phyloP scores from a whole-genome alignment of 2,113 vertebrate genomes.

The Typhlomys cinereus region DNA sequence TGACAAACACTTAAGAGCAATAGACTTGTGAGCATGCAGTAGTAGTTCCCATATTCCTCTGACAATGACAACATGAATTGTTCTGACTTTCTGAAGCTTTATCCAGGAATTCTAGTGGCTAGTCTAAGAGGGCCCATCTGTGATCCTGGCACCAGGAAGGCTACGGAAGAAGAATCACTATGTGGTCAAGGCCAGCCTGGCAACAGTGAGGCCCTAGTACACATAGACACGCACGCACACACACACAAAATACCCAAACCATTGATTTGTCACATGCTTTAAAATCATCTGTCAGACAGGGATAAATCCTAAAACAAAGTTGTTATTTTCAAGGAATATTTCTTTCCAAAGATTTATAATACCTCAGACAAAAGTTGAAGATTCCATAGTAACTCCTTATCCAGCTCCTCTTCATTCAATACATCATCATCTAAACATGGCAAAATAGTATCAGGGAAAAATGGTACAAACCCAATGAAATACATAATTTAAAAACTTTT shows the following conservation, averaged over 20 bases:
- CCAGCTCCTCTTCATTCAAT: constrained; percentile 95
- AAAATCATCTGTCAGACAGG: neutral
- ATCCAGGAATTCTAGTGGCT: neutral
- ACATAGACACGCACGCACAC: neutral
- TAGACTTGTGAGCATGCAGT: neutral
- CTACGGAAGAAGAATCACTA: neutral
- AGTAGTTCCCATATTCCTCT: neutral
- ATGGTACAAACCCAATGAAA: neutral
- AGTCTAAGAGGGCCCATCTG: neutral
- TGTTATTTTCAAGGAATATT: neutral
- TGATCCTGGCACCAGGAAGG: neutral
- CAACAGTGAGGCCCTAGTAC: neutral
- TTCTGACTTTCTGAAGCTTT: neutral
- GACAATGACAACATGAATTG: neutral
- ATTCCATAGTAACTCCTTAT: constrained; percentile 98
- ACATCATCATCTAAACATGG: constrained; percentile 94
- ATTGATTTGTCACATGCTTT: neutral
- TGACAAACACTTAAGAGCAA: neutral
- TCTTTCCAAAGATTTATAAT: constrained; percentile 70
- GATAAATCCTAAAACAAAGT: neutral
- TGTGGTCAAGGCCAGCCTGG: too few relatives aligned
- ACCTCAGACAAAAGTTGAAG: constrained; percentile 98
- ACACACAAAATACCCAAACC: neutral
- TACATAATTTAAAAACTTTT: too few relatives aligned
- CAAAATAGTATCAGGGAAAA: constrained; percentile 45